Base-by-base conservation (phyloP, 1,140 invertebrate genomes). In the Muscidifurax raptorellus region DNA sequence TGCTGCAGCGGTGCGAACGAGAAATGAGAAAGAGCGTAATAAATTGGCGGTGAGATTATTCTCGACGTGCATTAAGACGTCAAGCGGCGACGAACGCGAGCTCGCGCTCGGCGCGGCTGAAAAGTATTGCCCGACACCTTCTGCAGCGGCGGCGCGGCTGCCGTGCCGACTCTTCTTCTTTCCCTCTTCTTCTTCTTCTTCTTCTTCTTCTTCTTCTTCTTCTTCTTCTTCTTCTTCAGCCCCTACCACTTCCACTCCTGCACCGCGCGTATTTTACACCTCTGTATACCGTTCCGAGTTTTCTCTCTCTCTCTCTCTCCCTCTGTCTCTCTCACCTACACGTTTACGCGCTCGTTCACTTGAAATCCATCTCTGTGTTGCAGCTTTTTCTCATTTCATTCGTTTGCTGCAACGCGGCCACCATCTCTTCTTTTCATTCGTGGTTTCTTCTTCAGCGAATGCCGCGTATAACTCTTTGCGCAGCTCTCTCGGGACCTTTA, bases 41-140 rank as follows among this genome's bases (percentile, higher is more conserved):
- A 93, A 93, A 93, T 93, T 93, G 92, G 91, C 90, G 91, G 91
- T 91, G 90, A 93, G 92, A 93, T 93, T 93, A 93, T 93, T 92
- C 92, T 89, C 91, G 92, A 93, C 92, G 90, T 93, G 92, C 92
- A 93, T 93, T 93, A 93, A 93, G 92, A 93, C 92, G 92, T 93
- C 92, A 93, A 93, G 92, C 92, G 89, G 92, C 91, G 92, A 79
- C 90, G 92, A 90, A 91, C 91, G 91, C 87, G 80, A 52, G 80
- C 79, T 72, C 64, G 25, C 40, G 78, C 69, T 64, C 44, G 12
- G 28, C 69, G 83, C 69, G n/a, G 12, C 78, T 92, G 90, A 88
- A 91, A 93, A 93, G 91, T 92, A 93, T 92, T 92, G 92, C 89
- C 92, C 91, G 91, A 93, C 92, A 92, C 92, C 90, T 92, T 92